These are phyloP conservation scores for Diabrotica undecimpunctata DNA, from an alignment of 1,140 invertebrate species.

Conservation along the genomic window DNA sequence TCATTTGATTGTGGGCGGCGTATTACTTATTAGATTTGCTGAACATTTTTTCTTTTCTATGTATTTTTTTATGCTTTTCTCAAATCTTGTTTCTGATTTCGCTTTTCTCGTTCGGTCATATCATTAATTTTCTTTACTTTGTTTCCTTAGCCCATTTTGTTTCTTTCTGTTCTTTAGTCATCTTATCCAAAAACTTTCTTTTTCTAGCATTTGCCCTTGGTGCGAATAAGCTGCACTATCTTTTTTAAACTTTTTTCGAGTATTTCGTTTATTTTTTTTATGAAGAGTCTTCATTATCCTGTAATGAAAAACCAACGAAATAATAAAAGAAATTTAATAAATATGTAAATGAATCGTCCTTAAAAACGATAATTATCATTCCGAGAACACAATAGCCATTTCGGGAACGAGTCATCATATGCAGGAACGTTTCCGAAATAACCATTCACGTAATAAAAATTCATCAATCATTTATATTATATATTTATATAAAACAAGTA, in stretches of 20 bases:
- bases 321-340: not conserved
- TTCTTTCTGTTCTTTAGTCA: not conserved
- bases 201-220: too few relatives aligned
- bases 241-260: not conserved
- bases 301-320: not conserved
- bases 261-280: not conserved
- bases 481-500: too few relatives aligned
- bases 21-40: too few relatives aligned
- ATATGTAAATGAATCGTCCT: not conserved
- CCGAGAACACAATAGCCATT: not conserved
- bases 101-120: too few relatives aligned
- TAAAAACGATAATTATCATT: slow-evolving; percentile 4
- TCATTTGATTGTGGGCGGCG: too few relatives aligned
- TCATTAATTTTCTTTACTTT: too few relatives aligned
- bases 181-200: too few relatives aligned
- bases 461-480: too few relatives aligned
- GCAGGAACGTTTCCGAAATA: slow-evolving; percentile 1
- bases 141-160: not conserved
- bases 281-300: not conserved
- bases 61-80: too few relatives aligned
- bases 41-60: too few relatives aligned
- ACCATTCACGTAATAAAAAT: slow-evolving; percentile 1
- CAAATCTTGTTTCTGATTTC: too few relatives aligned
- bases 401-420: not conserved
- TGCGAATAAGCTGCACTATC: too few relatives aligned